phyloP scores from a whole-genome alignment of 2,888 invertebrate genomes.

The Bellardia bayeri region DNA sequence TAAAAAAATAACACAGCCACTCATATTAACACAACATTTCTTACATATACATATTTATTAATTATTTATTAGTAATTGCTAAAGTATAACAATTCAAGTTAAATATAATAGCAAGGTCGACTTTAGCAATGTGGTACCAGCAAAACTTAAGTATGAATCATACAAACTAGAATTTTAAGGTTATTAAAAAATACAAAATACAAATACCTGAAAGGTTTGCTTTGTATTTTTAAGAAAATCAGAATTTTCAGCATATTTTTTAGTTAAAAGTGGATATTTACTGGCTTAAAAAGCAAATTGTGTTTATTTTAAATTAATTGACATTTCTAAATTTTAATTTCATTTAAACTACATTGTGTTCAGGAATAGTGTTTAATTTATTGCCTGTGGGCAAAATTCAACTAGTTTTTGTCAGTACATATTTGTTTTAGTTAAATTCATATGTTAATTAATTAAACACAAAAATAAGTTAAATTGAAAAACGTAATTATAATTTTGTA shows the following conservation, averaged over 20 bases:
- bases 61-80: constrained; percentile 3
- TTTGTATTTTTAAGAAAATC: not conserved
- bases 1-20: constrained; percentile 7
- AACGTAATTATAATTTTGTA: not conserved
- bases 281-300: not conserved
- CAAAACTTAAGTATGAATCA: too few species aligned
- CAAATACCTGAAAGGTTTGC: not conserved
- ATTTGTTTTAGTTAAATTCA: not conserved
- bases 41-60: constrained; percentile 13
- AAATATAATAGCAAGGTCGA: not conserved
- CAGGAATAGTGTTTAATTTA: not conserved
- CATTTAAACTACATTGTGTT: not conserved
- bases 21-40: not conserved
- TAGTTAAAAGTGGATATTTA: too few species aligned
- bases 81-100: not conserved
- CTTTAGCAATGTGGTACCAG: not conserved
- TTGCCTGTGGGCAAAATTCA: not conserved
- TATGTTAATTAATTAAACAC: constrained; percentile 17
- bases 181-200: not conserved
- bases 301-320: constrained; percentile 33
- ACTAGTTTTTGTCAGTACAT: not conserved
- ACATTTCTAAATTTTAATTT: not conserved
- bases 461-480: not conserved
- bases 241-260: not conserved
- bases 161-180: too few species aligned